phyloP scores from a whole-genome alignment of 2,797 vertebrate species.

The Lemur catta region DNA sequence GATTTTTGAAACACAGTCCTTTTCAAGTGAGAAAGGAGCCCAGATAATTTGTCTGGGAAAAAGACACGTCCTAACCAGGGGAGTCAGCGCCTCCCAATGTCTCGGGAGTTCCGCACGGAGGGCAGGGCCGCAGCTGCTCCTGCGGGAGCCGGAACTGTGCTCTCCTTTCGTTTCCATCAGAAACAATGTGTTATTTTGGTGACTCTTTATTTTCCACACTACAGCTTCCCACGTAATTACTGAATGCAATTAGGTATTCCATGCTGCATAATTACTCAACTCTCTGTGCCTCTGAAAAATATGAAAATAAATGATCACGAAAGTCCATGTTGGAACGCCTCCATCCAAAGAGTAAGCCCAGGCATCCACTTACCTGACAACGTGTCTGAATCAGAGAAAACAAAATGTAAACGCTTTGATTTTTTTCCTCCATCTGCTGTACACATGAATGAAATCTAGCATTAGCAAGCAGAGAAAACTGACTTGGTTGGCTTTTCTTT shows the following conservation, averaged over 20 bases:
- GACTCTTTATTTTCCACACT: constrained; percentile 53
- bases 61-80: not conserved
- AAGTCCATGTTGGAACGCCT: not conserved
- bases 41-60: not conserved
- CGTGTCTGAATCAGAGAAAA: constrained; percentile 41
- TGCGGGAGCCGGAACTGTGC: not conserved
- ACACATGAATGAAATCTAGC: not conserved
- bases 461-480: not conserved
- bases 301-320: constrained; percentile 55
- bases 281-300: constrained; percentile 58
- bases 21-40: constrained; percentile 18
- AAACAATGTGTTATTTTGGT: constrained; percentile 63
- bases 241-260: constrained; percentile 59
- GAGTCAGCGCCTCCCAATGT: not conserved
- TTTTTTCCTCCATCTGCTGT: not conserved
- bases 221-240: constrained; percentile 55
- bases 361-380: constrained; percentile 1
- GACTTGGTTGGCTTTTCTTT: not conserved
- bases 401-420: constrained; percentile 28
- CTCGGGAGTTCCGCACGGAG: not conserved
- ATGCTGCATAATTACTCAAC: constrained; percentile 53
- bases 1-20: not conserved
- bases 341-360: constrained; percentile 20
- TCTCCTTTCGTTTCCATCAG: constrained; percentile 48
- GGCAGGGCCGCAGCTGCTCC: not conserved